These are phyloP conservation scores for Andrena dorsata DNA, from an alignment of 2,888 invertebrate genomes.

Conservation along the genomic window DNA sequence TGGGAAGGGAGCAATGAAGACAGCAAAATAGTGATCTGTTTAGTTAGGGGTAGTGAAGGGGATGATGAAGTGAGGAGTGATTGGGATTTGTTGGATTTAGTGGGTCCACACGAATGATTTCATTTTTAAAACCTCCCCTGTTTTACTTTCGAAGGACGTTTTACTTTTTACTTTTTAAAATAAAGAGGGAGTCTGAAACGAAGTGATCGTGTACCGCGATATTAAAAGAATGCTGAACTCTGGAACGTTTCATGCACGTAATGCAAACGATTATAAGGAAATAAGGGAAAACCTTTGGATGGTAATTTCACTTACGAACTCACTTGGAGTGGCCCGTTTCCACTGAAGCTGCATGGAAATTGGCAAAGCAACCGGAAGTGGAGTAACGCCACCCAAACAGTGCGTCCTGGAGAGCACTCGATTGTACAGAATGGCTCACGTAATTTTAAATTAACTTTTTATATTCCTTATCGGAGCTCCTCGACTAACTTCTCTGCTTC, in stretches of 20 bases:
- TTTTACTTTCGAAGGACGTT: background rate
- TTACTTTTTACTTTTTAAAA: background rate
- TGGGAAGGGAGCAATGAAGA: no score
- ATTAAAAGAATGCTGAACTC: conserved; percentile 7
- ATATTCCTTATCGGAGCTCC: background rate
- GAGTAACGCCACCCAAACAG: conserved; percentile 35
- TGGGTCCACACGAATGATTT: no score
- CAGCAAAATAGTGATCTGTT: no score
- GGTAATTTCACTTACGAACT: conserved; percentile 45
- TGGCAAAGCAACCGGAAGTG: conserved; percentile 46
- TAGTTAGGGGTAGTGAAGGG: no score
- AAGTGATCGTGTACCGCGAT: background rate
- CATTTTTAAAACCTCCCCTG: no score
- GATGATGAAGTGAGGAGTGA: no score
- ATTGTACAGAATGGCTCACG: background rate
- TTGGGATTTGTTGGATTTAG: no score
- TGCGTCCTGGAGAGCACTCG: conserved; percentile 19
- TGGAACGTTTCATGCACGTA: background rate
- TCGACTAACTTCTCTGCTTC: background rate
- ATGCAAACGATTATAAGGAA: conserved; percentile 8
- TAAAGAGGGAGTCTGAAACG: background rate
- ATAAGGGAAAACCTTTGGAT: conserved; percentile 7
- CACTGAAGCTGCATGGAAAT: conserved; percentile 34
- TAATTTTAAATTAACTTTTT: conserved; percentile 44
- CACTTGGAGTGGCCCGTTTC: conserved; percentile 17